Conservation (phyloP, 2,797 vertebrate species). For the Galaxias olidus region DNA sequence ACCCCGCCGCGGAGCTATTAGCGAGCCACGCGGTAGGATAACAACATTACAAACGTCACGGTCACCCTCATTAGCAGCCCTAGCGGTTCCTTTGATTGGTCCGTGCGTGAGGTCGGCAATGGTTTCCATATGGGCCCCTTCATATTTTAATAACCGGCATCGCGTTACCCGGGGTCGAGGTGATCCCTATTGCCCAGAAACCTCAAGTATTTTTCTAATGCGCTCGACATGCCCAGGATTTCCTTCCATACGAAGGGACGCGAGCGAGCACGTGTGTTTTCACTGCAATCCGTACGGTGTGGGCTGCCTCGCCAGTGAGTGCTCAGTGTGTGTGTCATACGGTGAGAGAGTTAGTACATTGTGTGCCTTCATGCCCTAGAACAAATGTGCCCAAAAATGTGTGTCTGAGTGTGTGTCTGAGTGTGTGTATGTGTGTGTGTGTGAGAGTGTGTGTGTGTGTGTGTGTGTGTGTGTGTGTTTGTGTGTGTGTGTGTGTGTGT, state of each 20-base stretch:
- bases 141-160: conserved; percentile 72
- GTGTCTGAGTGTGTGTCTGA: conserved; percentile 20
- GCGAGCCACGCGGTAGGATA: conserved; percentile 71
- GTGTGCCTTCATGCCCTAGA: too few species aligned
- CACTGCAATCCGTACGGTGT: conserved; percentile 44
- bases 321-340: conserved; percentile 23
- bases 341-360: too few species aligned
- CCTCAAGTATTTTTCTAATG: conserved; percentile 77
- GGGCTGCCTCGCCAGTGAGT: conserved; percentile 48
- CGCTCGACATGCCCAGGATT: conserved; percentile 76
- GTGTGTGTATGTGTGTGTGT: conserved; percentile 17
- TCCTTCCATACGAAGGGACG: conserved; percentile 69
- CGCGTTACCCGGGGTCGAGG: conserved; percentile 67
- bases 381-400: too few species aligned
- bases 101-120: conserved; percentile 56
- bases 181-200: conserved; percentile 73
- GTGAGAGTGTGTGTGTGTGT: conserved; percentile 36
- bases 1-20: conserved; percentile 59
- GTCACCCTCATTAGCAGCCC: conserved; percentile 71
- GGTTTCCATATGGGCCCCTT: conserved; percentile 74
- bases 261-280: conserved; percentile 64
- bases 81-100: conserved; percentile 57
- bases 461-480: conserved; percentile 13
- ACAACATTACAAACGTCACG: conserved; percentile 72
- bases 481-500: conserved; percentile 14